A percentile compares a stretch with the other conserved stretches of the same genome.
Evolutionary conservation across 2,888 invertebrate species (phyloP).

Genomic region (Thalpophila matura): DNA sequence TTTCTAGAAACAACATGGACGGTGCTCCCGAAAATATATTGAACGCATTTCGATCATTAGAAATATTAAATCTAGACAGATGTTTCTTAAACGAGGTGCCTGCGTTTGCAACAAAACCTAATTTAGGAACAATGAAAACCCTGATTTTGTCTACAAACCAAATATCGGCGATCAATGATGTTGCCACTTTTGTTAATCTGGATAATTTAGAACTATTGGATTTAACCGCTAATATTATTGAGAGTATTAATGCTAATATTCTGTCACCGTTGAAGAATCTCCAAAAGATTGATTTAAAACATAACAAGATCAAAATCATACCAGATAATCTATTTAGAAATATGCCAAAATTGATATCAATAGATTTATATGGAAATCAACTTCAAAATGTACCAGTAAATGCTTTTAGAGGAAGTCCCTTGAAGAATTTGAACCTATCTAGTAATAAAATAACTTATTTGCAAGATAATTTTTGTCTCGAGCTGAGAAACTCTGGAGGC

Average conservation of each 20-base stretch:
- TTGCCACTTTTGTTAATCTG: constrained; percentile 59
- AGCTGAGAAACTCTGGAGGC: constrained; percentile 77
- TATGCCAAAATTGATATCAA: constrained; percentile 69
- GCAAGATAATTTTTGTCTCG: constrained; percentile 80
- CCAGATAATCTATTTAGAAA: constrained; percentile 76
- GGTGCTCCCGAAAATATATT: constrained; percentile 65
- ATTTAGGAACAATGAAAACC: constrained; percentile 76
- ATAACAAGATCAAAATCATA: constrained; percentile 74
- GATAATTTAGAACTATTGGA: constrained; percentile 76
- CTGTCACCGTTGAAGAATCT: constrained; percentile 76
- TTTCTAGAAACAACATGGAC: constrained; percentile 68
- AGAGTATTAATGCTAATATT: constrained; percentile 71
- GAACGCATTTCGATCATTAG: constrained; percentile 63
- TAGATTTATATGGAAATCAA: constrained; percentile 79
- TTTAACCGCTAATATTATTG: constrained; percentile 76
- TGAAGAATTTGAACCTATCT: constrained; percentile 79
- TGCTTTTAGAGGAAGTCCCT: constrained; percentile 74
- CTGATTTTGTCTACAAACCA: constrained; percentile 76
- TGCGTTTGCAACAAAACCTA: constrained; percentile 69
- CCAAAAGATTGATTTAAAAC: constrained; percentile 72
- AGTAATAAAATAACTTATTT: constrained; percentile 81
- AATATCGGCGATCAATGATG: constrained; percentile 72
- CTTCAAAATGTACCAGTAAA: constrained; percentile 76
- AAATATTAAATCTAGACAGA: constrained; percentile 69
- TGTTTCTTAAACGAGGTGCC: constrained; percentile 73